Evolutionary conservation across 2,113 vertebrate species (phyloP), one percentile per base, ranked within the genome.

Genomic region (Psephotus haematonotus): DNA sequence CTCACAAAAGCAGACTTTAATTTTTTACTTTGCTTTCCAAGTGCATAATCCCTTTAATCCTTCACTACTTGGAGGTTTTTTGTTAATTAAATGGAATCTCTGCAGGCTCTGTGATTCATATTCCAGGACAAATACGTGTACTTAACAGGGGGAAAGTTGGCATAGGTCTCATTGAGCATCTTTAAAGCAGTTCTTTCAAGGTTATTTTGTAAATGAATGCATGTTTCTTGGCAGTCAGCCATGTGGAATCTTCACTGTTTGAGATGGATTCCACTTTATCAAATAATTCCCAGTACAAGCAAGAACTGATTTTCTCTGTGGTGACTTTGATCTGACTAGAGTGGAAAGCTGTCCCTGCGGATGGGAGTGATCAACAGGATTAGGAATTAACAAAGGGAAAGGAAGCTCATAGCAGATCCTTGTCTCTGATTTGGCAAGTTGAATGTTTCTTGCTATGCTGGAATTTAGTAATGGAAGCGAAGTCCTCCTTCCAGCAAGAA

Each of bases 1-100:
- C 31, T 3, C 78, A 74, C 50, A 82, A 69, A 96, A 88, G 53
- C 86, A 93, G 70, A 72, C 74, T 89, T 77, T 74, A 71, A 81
- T 85, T 89, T 72, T 93, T 68, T 49, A 70, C 41, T 90, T 86
- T 43, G 18, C 85, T 83, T 91, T 80, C 92, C 90, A 86, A 86
- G 64, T 86, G 68, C 60, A 14, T 92, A 95, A 90, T 83, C 41
- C 47, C 80, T 87, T 90, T 95, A 89, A 86, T 95, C 50, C 63
- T 90, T 86, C 4, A 24, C 44, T 91, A 90, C 63, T 71, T 76
- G 60, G 53, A 39, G 18, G 3, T 16, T 74, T 72, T 84, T 62
- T 92, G 68, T 93, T 97, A 96, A 96, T 95, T 95, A 97, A 96
- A 97, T 97, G 95, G 92, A 91, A 93, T 71, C 91, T 75, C 74